Base-by-base conservation (phyloP, 2,888 invertebrate genomes). In the Acanthoscelides obtectus region DNA sequence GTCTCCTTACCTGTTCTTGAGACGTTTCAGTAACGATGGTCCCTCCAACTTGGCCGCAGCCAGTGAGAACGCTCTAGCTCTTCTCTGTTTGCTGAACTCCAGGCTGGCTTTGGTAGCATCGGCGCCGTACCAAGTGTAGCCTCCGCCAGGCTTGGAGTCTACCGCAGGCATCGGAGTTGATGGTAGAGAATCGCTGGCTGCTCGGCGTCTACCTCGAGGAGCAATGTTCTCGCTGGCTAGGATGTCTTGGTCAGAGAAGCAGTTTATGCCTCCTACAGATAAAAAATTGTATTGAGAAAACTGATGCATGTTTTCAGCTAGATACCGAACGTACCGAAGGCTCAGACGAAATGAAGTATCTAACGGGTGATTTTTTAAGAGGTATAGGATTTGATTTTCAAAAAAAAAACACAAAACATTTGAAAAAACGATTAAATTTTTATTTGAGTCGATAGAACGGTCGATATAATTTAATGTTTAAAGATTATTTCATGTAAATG, bases 161-260 rank as follows among this genome's bases (percentile, higher is more conserved):
- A 80, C 67, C 19, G 19, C 19, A 5, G 21, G 27, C n/a, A 22
- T 68, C 20, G 87, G 85, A 45, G 45, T 45, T 45, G 45, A 45
- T 6, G 87, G 81, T 71, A 86, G 80, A 0, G 87, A 83, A 75
- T 89, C 89, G 85, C 94, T 89, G 80, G 90, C 83, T 64, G 93
- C 89, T 84, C 93, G 84, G 74, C 88, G 83, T 80, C 92, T 84
- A 75, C 85, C 84, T 22, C 77, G 80, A 20, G 69, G 71, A 8
- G 12, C 19, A 19, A 20, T 2, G 6, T 20, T 21, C 83, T 93
- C 94, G 80, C 90, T 91, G 1, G 92, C 90, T 72, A 94, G 84
- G 71, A 94, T 94, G 76, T 93, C 90, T 0, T 90, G 90, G 79
- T 94, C 94, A 19, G 89, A 89, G 82, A 94, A 93, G 69, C 92